Base-by-base conservation (phyloP, 2,113 vertebrate species). In the Clarias magur region DNA sequence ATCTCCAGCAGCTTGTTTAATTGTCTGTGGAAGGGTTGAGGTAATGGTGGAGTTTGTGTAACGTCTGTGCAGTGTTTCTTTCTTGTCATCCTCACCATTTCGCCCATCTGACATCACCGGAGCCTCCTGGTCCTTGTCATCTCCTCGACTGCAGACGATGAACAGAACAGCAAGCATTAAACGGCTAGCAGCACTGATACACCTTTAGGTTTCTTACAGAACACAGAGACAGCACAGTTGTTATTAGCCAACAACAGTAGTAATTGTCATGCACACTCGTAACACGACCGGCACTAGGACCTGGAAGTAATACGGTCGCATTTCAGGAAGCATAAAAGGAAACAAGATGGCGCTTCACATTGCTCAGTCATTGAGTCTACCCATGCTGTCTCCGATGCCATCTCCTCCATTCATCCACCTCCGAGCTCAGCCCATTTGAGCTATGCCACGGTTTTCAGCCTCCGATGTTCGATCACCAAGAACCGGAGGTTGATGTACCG, bases 11-110 rank as follows among this genome's bases (percentile, higher is more conserved):
- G 84, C n/a, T 62, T 79, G 75, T 79, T 54, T 65, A 38, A 56
- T 67, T 86, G 85, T 48, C n/a, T 86, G 48, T 86, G 62, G 62
- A 86, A 65, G 7, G 19, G 19, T 38, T 79, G 19, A 86, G 75
- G 75, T 86, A 86, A 86, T 80, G 60, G 62, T 38, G 62, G 62
- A 68, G 48, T 56, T 34, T 57, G 76, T 67, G 60, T 38, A 80
- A 80, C 10, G 4, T 80, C 78, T 80, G 63, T 42, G 19, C 2
- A 27, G 27, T 54, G 23, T 85, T 65, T 83, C 42, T 54, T 11
- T 68, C 53, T 30, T 82, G 73, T 76, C 25, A 2, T 76, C 15
- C 12, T 54, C 48, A 6, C n/a, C 53, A 56, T 79, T 7, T 54
- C 16, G 25, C 2, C 30, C 21, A 10, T 21, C 48, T 25, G 21